Evolutionary conservation across 2,888 invertebrate species (phyloP).

Genomic region (Agrochola lychnidis): DNA sequence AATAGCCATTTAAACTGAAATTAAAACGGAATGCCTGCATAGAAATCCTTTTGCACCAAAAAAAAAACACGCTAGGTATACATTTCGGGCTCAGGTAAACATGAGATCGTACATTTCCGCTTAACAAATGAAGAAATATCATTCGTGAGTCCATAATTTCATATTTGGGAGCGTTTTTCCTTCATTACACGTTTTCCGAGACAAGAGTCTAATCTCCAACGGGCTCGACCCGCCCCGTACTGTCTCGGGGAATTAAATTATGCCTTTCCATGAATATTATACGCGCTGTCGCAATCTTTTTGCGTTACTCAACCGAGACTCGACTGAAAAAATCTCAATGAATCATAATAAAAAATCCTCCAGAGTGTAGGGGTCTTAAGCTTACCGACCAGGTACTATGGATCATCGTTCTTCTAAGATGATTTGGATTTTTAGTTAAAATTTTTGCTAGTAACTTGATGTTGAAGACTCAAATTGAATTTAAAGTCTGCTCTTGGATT

Average conservation of each 20-base stretch:
- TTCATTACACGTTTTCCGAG: slow-evolving; percentile 85
- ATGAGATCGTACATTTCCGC: slow-evolving; percentile 59
- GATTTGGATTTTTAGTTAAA: slow-evolving; percentile 51
- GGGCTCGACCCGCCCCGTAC: slow-evolving; percentile 74
- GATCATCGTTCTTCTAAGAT: slow-evolving; percentile 51
- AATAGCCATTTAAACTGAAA: slow-evolving; percentile 62
- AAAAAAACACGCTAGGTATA: slow-evolving; percentile 42
- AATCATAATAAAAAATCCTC: slow-evolving; percentile 75
- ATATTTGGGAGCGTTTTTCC: slow-evolving; percentile 82
- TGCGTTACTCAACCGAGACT: slow-evolving; percentile 77
- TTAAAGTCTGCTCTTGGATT: slow-evolving; percentile 38
- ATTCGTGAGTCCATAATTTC: slow-evolving; percentile 82
- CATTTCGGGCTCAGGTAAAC: slow-evolving; percentile 56
- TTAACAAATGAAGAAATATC: slow-evolving; percentile 78
- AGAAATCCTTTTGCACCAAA: slow-evolving; percentile 47
- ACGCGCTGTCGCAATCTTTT: slow-evolving; percentile 85
- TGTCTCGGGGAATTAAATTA: slow-evolving; percentile 88
- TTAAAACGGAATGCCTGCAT: slow-evolving; percentile 52
- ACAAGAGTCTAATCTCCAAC: slow-evolving; percentile 84
- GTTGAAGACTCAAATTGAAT: slow-evolving; percentile 52
- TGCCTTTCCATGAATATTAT: slow-evolving; percentile 90
- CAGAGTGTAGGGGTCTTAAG: slow-evolving; percentile 52
- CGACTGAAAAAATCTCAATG: slow-evolving; percentile 77
- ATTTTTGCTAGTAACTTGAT: slow-evolving; percentile 49
- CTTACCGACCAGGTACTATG: slow-evolving; percentile 51